Conservation (phyloP, 2,113 vertebrate genomes). For the Columbina picui region DNA sequence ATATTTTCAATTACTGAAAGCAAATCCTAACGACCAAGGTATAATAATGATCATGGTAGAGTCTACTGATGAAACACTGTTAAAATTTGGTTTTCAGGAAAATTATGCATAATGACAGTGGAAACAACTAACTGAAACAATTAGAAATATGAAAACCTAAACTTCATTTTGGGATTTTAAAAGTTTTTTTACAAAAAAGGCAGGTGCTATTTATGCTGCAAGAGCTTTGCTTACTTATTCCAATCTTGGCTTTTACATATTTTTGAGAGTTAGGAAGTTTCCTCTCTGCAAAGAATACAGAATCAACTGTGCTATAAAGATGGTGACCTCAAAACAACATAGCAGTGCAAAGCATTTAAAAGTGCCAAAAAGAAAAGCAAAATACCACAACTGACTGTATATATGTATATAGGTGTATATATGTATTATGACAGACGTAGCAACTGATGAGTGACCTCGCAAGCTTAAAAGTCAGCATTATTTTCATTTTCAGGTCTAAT, state of each 20-base stretch:
- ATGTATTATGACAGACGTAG: background rate
- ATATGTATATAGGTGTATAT: no score
- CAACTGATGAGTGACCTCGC: rapidly evolving
- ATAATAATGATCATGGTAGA: background rate
- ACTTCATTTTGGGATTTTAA: background rate
- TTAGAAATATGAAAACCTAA: background rate
- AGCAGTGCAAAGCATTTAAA: background rate
- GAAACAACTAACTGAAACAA: background rate
- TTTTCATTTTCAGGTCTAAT: background rate
- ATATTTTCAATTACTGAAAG: background rate
- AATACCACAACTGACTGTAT: no score
- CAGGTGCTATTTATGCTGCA: rapidly evolving
- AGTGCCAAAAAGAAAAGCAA: background rate
- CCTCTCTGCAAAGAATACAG: background rate
- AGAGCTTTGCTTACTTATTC: background rate
- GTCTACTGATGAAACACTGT: background rate
- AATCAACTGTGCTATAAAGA: background rate
- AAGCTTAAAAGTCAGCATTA: background rate
- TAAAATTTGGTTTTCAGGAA: background rate
- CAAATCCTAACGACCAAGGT: background rate
- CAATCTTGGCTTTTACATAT: background rate
- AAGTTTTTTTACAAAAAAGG: background rate
- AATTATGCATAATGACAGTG: background rate
- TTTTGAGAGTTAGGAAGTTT: background rate
- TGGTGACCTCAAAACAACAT: rapidly evolving